phyloP scores from a whole-genome alignment of 2,888 invertebrate species.

The Synergus itoensis region DNA sequence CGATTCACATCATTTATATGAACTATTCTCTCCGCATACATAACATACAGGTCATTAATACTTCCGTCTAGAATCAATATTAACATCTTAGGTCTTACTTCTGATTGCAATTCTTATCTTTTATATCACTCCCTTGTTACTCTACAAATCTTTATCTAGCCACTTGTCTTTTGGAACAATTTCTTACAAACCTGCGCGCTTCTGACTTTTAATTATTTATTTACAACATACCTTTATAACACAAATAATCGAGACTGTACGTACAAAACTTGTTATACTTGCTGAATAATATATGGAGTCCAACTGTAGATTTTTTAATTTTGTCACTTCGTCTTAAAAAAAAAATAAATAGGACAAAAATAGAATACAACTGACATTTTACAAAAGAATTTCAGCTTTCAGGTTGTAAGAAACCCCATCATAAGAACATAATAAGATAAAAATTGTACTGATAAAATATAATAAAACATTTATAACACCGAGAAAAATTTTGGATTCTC shows the following conservation, averaged over 20 bases:
- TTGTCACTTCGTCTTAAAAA: slow-evolving; percentile 44
- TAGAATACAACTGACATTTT: slow-evolving; percentile 38
- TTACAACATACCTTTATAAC: slow-evolving; percentile 33
- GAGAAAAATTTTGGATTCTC: not conserved
- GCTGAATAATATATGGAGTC: slow-evolving; percentile 37
- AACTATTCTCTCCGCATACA: slow-evolving; percentile 72
- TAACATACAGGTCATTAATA: slow-evolving; percentile 75
- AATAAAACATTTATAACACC: not conserved
- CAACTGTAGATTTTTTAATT: not conserved
- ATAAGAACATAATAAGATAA: not conserved
- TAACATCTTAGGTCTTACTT: slow-evolving; percentile 51
- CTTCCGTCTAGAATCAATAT: slow-evolving; percentile 73
- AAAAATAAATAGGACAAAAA: slow-evolving; percentile 46
- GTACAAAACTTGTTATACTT: not conserved
- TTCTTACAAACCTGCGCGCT: slow-evolving; percentile 11
- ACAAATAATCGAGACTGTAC: slow-evolving; percentile 30
- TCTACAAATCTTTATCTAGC: slow-evolving; percentile 20
- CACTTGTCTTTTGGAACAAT: slow-evolving; percentile 33
- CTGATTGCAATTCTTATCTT: slow-evolving; percentile 36
- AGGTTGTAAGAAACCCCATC: not conserved
- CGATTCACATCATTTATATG: slow-evolving; percentile 67
- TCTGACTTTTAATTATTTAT: slow-evolving; percentile 3
- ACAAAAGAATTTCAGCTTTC: slow-evolving; percentile 16
- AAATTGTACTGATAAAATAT: not conserved
- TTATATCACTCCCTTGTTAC: slow-evolving; percentile 32